phyloP scores from a whole-genome alignment of 2,797 vertebrate species.

The Eleutherodactylus coqui region DNA sequence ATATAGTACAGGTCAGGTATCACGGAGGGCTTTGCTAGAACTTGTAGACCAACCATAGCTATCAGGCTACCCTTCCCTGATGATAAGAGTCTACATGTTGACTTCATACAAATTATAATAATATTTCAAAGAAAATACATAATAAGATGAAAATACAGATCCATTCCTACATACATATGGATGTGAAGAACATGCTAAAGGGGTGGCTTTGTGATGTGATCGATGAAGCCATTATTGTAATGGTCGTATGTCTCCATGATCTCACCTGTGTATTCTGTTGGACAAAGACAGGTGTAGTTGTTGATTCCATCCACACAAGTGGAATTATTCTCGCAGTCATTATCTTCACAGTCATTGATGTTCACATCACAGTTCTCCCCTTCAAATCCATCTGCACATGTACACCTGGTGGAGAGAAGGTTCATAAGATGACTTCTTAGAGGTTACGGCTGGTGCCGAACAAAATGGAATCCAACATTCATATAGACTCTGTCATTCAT shows the following conservation, averaged over 20 bases:
- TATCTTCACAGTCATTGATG: constrained; percentile 96
- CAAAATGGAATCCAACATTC: background rate
- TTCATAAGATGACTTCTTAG: constrained; percentile 14
- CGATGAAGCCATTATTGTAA: background rate
- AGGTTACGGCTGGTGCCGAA: background rate
- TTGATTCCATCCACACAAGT: constrained; percentile 97
- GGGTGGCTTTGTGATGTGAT: background rate
- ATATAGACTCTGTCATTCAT: too few relatives aligned
- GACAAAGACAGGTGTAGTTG: constrained; percentile 97
- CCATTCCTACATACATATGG: background rate
- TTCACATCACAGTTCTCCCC: constrained; percentile 93
- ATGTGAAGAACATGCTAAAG: background rate
- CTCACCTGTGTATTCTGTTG: constrained; percentile 96
- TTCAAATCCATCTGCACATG: constrained; percentile 94
- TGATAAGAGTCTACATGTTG: background rate
- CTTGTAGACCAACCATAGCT: background rate
- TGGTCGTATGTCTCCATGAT: background rate
- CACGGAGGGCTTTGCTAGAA: background rate
- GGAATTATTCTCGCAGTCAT: constrained; percentile 98
- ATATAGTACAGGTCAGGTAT: background rate
- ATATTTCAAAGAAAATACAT: background rate
- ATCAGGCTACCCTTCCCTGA: background rate
- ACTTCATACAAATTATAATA: background rate
- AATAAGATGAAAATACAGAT: background rate
- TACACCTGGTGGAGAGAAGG: constrained; percentile 80